Evolutionary conservation across 1,140 invertebrate genomes (phyloP).

Genomic region (Melipona quadrifasciata): DNA sequence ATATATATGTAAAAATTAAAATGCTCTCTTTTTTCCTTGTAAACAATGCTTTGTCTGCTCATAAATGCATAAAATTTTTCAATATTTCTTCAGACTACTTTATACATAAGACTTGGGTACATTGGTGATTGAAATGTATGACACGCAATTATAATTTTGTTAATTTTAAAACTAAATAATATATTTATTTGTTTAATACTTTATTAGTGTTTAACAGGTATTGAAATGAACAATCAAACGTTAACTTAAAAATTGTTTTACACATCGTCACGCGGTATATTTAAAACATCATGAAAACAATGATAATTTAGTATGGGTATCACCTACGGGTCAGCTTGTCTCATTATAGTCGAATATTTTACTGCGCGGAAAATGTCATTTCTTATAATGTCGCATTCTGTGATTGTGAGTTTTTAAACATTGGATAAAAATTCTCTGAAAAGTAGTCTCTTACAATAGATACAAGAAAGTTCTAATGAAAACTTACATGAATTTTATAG

Average conservation of each 20-base stretch:
- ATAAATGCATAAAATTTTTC: constrained; percentile 68
- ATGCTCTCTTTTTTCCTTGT: not conserved
- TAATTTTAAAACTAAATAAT: not conserved
- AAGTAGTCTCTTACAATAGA: constrained; percentile 42
- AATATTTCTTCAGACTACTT: constrained; percentile 43
- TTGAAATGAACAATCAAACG: not conserved
- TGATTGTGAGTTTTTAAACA: constrained; percentile 30
- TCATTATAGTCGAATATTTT: constrained; percentile 14
- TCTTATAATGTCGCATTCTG: not conserved
- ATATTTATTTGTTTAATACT: not conserved
- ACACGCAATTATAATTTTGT: not conserved
- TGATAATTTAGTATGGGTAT: constrained; percentile 17
- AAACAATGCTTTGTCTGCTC: constrained; percentile 32
- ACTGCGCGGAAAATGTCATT: constrained; percentile 1
- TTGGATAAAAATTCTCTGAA: constrained; percentile 48
- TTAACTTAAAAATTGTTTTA: not conserved
- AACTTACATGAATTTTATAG: not conserved
- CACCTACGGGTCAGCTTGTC: not conserved
- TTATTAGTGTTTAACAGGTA: not conserved
- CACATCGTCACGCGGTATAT: not conserved
- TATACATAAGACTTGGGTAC: not conserved
- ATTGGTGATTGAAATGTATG: constrained; percentile 21
- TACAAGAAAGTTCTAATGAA: not conserved
- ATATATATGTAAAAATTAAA: not conserved
- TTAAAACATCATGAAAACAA: not conserved